These are phyloP conservation scores for Cerastis leucographa DNA, from an alignment of 2,888 invertebrate genomes.

Conservation along the genomic window DNA sequence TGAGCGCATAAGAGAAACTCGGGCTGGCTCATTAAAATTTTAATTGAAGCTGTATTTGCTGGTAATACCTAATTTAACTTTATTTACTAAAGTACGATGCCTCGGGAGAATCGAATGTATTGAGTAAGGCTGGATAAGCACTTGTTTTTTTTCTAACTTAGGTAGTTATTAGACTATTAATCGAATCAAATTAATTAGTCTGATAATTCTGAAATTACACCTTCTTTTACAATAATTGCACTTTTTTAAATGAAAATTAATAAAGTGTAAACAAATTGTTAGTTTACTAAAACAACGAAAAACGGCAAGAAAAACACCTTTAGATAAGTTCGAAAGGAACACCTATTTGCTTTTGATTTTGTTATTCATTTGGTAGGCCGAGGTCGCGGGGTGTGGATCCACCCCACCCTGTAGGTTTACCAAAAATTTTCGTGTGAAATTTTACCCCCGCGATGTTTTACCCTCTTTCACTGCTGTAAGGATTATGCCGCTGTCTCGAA, in stretches of 20 bases:
- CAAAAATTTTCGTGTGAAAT: conserved; percentile 69
- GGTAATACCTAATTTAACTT: conserved; percentile 65
- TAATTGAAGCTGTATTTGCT: conserved; percentile 68
- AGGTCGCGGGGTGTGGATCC: conserved; percentile 63
- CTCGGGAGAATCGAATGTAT: conserved; percentile 39
- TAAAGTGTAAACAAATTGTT: conserved; percentile 12
- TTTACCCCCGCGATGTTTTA: conserved; percentile 60
- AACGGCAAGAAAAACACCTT: conserved; percentile 62
- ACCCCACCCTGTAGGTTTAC: conserved; percentile 67
- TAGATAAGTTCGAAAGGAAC: conserved; percentile 67
- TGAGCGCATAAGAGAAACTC: conserved; percentile 58
- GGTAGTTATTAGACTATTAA: not conserved
- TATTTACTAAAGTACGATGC: conserved; percentile 52
- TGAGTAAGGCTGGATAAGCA: conserved; percentile 8
- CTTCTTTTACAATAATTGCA: conserved; percentile 7
- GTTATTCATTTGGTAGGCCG: conserved; percentile 78
- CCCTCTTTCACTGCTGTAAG: conserved; percentile 53
- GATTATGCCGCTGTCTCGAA: conserved; percentile 63
- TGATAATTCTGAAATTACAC: not conserved
- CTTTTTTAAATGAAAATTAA: not conserved
- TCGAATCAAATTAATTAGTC: not conserved
- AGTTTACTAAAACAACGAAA: conserved; percentile 31
- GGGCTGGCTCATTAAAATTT: conserved; percentile 66
- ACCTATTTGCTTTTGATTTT: conserved; percentile 81
- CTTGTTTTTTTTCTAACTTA: conserved; percentile 15